These are phyloP conservation scores for Argyresthia goedartella DNA, from an alignment of 2,888 invertebrate species.

Conservation along the genomic window DNA sequence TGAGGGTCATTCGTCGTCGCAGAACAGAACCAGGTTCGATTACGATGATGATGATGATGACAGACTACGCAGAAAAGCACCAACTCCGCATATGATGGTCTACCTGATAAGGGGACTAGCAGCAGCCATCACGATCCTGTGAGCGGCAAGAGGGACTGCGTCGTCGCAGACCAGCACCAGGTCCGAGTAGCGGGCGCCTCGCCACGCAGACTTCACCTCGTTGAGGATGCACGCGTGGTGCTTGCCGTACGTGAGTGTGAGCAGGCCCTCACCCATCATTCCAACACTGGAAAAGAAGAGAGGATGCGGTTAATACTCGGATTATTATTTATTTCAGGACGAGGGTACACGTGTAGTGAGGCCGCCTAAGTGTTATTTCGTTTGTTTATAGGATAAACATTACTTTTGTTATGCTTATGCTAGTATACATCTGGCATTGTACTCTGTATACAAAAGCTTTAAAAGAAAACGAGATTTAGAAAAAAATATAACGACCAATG, in stretches of 20 bases:
- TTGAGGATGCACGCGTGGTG: slow-evolving; percentile 93
- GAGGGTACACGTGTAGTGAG: neutral
- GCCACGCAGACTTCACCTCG: slow-evolving; percentile 90
- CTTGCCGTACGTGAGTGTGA: slow-evolving; percentile 94
- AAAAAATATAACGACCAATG: too few species aligned
- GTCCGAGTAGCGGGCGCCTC: slow-evolving; percentile 88
- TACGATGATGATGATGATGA: slow-evolving; percentile 45
- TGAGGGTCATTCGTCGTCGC: slow-evolving; percentile 85
- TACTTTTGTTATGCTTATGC: too few species aligned
- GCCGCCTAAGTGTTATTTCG: too few species aligned
- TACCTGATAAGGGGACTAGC: slow-evolving; percentile 88
- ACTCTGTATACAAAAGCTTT: too few species aligned
- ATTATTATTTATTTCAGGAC: too few species aligned
- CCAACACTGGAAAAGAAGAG: slow-evolving; percentile 52
- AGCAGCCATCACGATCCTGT: slow-evolving; percentile 88
- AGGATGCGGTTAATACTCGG: neutral
- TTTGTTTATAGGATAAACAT: too few species aligned
- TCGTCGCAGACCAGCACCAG: slow-evolving; percentile 89
- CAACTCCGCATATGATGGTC: too few species aligned
- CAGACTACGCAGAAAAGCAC: too few species aligned
- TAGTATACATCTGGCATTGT: too few species aligned
- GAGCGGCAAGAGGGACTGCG: slow-evolving; percentile 84
- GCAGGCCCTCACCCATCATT: slow-evolving; percentile 79
- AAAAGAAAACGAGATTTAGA: too few species aligned
- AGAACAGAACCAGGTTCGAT: slow-evolving; percentile 88